phyloP scores from a whole-genome alignment of 2,888 invertebrate genomes.

The Chalcis sispes region DNA sequence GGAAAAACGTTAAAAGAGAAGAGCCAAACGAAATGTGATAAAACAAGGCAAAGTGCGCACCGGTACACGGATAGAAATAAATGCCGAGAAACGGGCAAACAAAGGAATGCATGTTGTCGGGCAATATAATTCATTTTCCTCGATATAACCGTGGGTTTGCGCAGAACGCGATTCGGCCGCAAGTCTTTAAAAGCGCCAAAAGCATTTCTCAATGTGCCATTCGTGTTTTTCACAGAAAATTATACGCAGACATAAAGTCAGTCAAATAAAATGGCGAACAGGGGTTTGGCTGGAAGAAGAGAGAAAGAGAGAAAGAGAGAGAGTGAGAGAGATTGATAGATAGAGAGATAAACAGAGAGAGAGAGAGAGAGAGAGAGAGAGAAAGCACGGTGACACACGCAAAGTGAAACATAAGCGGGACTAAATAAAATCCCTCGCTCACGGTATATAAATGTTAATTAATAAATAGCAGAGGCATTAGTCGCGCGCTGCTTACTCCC shows the following conservation, averaged over 20 bases:
- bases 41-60: not conserved
- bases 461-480: conserved; percentile 24
- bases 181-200: not conserved
- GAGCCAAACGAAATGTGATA: not conserved
- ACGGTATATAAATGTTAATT: not conserved
- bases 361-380: too few species aligned
- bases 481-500: not conserved
- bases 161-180: not conserved
- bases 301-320: too few species aligned
- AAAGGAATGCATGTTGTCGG: not conserved
- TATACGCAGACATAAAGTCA: conserved; percentile 11
- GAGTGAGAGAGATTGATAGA: too few species aligned
- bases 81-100: conserved; percentile 19
- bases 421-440: not conserved
- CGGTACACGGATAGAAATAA: conserved; percentile 10
- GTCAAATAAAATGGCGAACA: not conserved
- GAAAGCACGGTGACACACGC: not conserved
- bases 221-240: not conserved
- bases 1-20: not conserved
- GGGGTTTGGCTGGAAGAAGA: not conserved
- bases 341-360: too few species aligned
- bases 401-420: not conserved
- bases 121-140: conserved; percentile 17
- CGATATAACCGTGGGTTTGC: not conserved
- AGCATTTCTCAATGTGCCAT: not conserved